Evolutionary conservation across 2,113 vertebrate species (phyloP).

Genomic region (Kryptolebias marmoratus): DNA sequence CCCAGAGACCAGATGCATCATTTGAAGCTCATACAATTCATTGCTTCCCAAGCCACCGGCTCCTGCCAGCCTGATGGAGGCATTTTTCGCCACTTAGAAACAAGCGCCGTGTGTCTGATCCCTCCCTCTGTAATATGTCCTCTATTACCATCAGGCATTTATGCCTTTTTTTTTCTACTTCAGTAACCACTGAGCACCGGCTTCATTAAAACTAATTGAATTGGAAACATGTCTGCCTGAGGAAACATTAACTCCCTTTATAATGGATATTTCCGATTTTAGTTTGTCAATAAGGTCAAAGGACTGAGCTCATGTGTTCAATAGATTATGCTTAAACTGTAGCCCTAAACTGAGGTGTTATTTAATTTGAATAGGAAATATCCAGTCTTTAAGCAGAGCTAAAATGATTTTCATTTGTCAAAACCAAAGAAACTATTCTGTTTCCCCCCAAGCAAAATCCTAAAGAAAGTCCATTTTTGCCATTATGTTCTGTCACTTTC

Average conservation of each 20-base stretch:
- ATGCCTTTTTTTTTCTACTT: conserved; percentile 96
- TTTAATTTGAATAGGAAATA: conserved; percentile 28
- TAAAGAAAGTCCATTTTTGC: neutral
- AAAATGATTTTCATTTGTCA: conserved; percentile 28
- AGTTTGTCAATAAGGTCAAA: conserved; percentile 83
- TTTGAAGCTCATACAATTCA: conserved; percentile 75
- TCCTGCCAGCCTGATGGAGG: conserved; percentile 82
- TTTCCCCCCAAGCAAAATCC: conserved; percentile 10
- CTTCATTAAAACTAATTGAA: conserved; percentile 99
- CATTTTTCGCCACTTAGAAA: conserved; percentile 91
- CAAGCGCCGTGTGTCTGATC: conserved; percentile 88
- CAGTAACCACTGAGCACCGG: conserved; percentile 97
- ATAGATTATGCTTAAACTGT: conserved; percentile 60
- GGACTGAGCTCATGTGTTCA: conserved; percentile 70
- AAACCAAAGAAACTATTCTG: neutral
- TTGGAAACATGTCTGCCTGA: conserved; percentile 98
- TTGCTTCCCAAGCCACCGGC: conserved; percentile 66
- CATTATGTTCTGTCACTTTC: conserved; percentile 31
- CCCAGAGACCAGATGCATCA: conserved; percentile 74
- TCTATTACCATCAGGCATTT: conserved; percentile 96
- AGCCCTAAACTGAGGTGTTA: conserved; percentile 41
- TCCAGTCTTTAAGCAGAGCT: neutral
- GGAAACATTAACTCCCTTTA: conserved; percentile 98
- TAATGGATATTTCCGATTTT: conserved; percentile 87
- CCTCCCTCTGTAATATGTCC: conserved; percentile 92